These are phyloP conservation scores for Caenorhabditis briggsae DNA, from an alignment of 1,140 invertebrate species.

Conservation along the genomic window DNA sequence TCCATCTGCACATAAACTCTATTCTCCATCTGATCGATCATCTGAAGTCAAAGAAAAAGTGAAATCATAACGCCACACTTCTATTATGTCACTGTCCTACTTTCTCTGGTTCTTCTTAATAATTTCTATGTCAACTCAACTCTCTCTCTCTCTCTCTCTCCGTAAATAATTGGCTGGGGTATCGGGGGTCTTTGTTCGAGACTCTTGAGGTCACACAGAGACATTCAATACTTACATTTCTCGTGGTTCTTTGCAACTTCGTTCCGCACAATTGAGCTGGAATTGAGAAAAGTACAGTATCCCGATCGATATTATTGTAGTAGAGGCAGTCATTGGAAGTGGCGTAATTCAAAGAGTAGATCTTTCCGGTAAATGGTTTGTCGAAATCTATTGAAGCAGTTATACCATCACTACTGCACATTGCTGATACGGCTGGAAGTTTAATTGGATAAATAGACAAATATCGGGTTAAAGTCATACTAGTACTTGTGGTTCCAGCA, in stretches of 20 bases:
- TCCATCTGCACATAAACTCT: slow-evolving; percentile 71
- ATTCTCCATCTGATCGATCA: slow-evolving; percentile 69
- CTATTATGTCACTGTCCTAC: slow-evolving; percentile 55
- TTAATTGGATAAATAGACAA: background rate
- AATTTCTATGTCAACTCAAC: slow-evolving; percentile 30
- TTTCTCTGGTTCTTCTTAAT: slow-evolving; percentile 17
- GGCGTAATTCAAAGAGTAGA: slow-evolving; percentile 73
- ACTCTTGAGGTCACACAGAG: slow-evolving; percentile 24
- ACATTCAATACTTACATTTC: slow-evolving; percentile 69
- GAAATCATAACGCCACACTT: background rate
- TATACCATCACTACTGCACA: slow-evolving; percentile 74
- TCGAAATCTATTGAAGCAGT: slow-evolving; percentile 73
- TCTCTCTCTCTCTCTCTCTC: background rate
- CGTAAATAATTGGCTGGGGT: slow-evolving; percentile 27
- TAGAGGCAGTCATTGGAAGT: slow-evolving; percentile 74
- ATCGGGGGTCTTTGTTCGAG: slow-evolving; percentile 22
- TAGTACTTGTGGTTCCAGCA: too few relatives aligned
- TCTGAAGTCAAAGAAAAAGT: slow-evolving; percentile 62
- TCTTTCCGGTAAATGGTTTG: slow-evolving; percentile 72
- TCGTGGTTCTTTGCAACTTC: slow-evolving; percentile 70
- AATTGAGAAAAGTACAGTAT: slow-evolving; percentile 74
- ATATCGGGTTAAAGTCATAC: too few relatives aligned
- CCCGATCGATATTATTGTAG: slow-evolving; percentile 71
- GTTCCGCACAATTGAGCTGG: slow-evolving; percentile 73
- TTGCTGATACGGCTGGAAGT: slow-evolving; percentile 71